Evolutionary conservation across 2,888 invertebrate species (phyloP).

Genomic region (Drosophila bunnanda): DNA sequence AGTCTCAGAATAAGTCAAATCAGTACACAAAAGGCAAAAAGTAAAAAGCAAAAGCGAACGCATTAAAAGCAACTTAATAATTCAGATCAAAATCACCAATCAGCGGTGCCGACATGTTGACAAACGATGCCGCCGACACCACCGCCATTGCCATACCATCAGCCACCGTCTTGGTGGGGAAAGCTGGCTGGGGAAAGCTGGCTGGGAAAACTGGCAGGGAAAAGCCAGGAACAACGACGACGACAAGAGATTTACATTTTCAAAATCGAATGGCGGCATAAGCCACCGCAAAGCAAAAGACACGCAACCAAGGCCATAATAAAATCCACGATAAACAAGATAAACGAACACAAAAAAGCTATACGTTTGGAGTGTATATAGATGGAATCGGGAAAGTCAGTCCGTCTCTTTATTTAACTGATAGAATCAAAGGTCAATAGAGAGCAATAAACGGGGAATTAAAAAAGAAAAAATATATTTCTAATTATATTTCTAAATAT

Average conservation of each 20-base stretch:
- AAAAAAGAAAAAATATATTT: not conserved
- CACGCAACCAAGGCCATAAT: slow-evolving; percentile 76
- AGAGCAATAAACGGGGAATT: not conserved
- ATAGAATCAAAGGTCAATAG: not conserved
- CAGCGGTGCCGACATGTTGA: slow-evolving; percentile 77
- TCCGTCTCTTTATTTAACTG: not conserved
- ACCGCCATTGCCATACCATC: slow-evolving; percentile 9
- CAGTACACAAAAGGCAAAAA: not conserved
- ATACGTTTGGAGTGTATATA: slow-evolving; percentile 3
- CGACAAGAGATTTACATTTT: slow-evolving; percentile 77
- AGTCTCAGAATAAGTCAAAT: slow-evolving; percentile 14
- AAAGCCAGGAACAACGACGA: slow-evolving; percentile 38
- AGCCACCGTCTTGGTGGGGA: slow-evolving; percentile 24
- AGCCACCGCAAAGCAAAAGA: slow-evolving; percentile 80
- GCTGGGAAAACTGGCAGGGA: not conserved
- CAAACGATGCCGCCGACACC: slow-evolving; percentile 73
- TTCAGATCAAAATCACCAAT: slow-evolving; percentile 79
- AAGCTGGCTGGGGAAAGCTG: not conserved
- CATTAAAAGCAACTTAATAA: slow-evolving; percentile 79
- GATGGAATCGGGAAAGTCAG: not conserved
- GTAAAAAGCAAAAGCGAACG: slow-evolving; percentile 66
- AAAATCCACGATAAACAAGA: slow-evolving; percentile 78
- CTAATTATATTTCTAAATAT: not conserved
- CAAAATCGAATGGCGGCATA: slow-evolving; percentile 79
- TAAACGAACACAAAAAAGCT: slow-evolving; percentile 63